Conservation (phyloP, 2,797 vertebrate species). For the Danio kyathit region DNA sequence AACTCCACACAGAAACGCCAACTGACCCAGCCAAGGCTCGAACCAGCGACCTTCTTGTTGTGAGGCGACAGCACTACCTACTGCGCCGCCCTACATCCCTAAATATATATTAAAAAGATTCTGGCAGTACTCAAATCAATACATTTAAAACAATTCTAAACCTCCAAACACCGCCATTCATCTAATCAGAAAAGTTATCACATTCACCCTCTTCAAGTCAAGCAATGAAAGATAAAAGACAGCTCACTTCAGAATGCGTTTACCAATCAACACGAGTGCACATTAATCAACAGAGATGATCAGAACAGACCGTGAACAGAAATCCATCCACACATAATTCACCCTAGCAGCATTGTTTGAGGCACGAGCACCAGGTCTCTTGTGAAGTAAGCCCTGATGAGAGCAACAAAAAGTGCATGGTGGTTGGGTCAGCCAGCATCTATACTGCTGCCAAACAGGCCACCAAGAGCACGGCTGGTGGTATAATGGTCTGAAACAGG, state of each 20-base stretch:
- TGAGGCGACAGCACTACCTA: too few species aligned
- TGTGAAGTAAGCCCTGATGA: conserved; percentile 16
- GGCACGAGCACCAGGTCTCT: not conserved
- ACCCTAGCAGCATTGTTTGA: not conserved
- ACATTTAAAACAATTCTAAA: conserved; percentile 19
- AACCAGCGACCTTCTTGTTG: too few species aligned
- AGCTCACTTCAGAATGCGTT: conserved; percentile 24
- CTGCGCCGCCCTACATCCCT: too few species aligned
- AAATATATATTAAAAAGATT: too few species aligned
- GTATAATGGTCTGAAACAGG: conserved; percentile 24
- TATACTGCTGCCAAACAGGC: conserved; percentile 19
- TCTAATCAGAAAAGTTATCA: conserved; percentile 32
- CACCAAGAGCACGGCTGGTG: conserved; percentile 10
- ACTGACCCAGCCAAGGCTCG: too few species aligned
- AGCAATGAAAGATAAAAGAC: conserved; percentile 21
- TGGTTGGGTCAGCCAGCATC: conserved; percentile 14
- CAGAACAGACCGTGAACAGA: conserved; percentile 3
- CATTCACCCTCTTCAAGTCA: not conserved
- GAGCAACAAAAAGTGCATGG: conserved; percentile 1
- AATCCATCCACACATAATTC: conserved; percentile 29
- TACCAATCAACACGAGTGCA: conserved; percentile 13
- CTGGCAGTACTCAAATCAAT: not conserved
- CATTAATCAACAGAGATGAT: conserved; percentile 35
- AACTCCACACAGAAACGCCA: too few species aligned
- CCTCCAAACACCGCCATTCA: conserved; percentile 10